Evolutionary conservation across 2,888 invertebrate species (phyloP).

Genomic region (Lepetodrilus schrolli): DNA sequence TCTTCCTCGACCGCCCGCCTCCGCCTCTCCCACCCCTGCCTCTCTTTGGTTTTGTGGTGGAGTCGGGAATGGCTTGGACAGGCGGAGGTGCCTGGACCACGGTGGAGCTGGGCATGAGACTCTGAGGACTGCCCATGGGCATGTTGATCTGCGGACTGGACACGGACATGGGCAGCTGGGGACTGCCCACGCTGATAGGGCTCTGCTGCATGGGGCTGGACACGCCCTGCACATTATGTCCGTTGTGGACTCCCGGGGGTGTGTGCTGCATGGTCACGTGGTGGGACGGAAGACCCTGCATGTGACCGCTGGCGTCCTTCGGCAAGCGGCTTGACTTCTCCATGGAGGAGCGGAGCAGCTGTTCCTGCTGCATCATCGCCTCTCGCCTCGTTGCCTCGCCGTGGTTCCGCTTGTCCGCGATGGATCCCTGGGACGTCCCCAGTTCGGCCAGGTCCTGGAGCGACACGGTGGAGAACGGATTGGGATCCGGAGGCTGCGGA

Average conservation of each 20-base stretch:
- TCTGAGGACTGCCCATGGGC: constrained; percentile 54
- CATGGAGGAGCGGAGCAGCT: not conserved
- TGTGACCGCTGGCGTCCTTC: constrained; percentile 16
- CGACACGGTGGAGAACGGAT: constrained; percentile 38
- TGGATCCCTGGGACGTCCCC: not conserved
- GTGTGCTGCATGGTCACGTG: constrained; percentile 32
- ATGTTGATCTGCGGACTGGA: constrained; percentile 52
- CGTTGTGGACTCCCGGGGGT: constrained; percentile 32
- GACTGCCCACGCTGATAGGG: constrained; percentile 54
- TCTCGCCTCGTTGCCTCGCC: not conserved
- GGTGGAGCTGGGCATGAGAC: constrained; percentile 53
- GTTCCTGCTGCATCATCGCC: not conserved
- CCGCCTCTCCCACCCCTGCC: constrained; percentile 34
- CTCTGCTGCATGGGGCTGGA: constrained; percentile 56
- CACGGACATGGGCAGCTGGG: constrained; percentile 43
- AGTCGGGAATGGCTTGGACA: constrained; percentile 70
- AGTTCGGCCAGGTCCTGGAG: constrained; percentile 39
- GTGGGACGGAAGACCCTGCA: not conserved
- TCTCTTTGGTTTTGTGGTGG: constrained; percentile 70
- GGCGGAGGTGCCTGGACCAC: constrained; percentile 55
- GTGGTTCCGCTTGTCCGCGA: not conserved
- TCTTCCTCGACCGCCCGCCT: constrained; percentile 39
- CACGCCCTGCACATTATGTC: constrained; percentile 40
- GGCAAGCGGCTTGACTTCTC: constrained; percentile 24
- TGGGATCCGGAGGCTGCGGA: not conserved